Evolutionary conservation across 2,888 invertebrate species (phyloP), one percentile per base, ranked within the genome.

Genomic region (Habrosyne pyritoides): DNA sequence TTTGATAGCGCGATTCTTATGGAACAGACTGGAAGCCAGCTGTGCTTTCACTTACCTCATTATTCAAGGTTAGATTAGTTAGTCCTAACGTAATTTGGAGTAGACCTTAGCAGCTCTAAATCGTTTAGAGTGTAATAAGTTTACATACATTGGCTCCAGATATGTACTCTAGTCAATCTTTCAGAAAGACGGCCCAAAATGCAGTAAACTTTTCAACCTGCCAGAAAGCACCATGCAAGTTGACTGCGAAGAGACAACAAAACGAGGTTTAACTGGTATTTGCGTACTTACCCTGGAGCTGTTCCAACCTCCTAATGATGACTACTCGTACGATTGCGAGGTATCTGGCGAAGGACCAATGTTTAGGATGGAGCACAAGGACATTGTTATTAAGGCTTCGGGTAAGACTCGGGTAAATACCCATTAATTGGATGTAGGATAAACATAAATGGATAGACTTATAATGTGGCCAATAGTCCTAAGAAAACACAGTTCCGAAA

Each of bases 321-420:
- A 81, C 53, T 68, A 81, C 21, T 70, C 57, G 0, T 81, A 77
- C 59, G 65, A 75, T 0, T 92, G 91, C 52, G 90, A 90, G 49
- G 87, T 87, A 1, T 90, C 91, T 0, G 91, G 91, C 0, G 91
- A 92, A 52, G 59, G 87, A 36, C 91, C 91, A 0, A 70, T 57
- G 59, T 92, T 92, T 50, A 68, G 71, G 24, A 77, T 82, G 5
- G 75, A 71, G 1, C 73, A 65, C n/a, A 68, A 78, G 49, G 75
- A 73, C 10, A 66, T 83, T n/a, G 28, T 68, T 8, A 66, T 89
- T 14, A 69, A 75, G 21, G 76, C 79, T 47, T 71, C 81, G 22
- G 86, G 91, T 91, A 60, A 81, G 81, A 7, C 5, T 6, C 2
- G 12, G 14, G 24, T 52, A 8, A 33, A 30, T n/a, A n/a, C n/a